Base-by-base conservation (phyloP, 2,113 vertebrate species). In the Brachionichthys hirsutus region DNA sequence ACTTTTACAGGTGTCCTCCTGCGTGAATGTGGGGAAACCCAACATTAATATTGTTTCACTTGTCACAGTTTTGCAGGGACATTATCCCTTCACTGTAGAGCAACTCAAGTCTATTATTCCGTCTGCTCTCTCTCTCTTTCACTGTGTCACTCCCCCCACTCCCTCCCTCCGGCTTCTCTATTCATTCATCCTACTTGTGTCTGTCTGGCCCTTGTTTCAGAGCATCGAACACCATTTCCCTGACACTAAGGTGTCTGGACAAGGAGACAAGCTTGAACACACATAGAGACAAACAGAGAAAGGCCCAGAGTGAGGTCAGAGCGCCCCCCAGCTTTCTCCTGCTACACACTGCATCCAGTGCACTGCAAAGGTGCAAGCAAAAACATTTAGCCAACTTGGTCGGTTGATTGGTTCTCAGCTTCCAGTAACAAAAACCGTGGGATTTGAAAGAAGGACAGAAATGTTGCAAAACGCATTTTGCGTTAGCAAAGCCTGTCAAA, bases 161-260 rank as follows among this genome's bases (percentile, higher is more conserved):
- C 77, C 66, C 80, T 63, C 74, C 19, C 80, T 67, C 74, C 17
- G 11, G 76, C 56, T 62, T n/a, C 73, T 78, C 70, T 77, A 81
- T 81, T 78, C 84, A 84, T 83, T 84, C 82, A 87, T 79, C 77
- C 78, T 73, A 77, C 70, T 82, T 78, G 66, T 83, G 78, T 82
- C 70, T 84, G 84, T 84, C 84, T 85, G 84, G 73, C 55, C 75
- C 75, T 81, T 46, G 56, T 85, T 82, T 85, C 77, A 77, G 84
- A 84, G 80, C 80, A n/a, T 73, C 40, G 30, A 78, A 78, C 81
- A 79, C 78, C 82, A 53, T 60, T 80, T 70, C 70, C 70, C 76
- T 88, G 85, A 86, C 51, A 80, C 73, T 89, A 82, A 89, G 82
- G 82, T 85, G 84, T 86, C 85, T 86, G 84, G 85, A 85, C 84